Evolutionary conservation across 2,888 invertebrate species (phyloP), one percentile per base, ranked within the genome.

Genomic region (Phyto melanocephala): DNA sequence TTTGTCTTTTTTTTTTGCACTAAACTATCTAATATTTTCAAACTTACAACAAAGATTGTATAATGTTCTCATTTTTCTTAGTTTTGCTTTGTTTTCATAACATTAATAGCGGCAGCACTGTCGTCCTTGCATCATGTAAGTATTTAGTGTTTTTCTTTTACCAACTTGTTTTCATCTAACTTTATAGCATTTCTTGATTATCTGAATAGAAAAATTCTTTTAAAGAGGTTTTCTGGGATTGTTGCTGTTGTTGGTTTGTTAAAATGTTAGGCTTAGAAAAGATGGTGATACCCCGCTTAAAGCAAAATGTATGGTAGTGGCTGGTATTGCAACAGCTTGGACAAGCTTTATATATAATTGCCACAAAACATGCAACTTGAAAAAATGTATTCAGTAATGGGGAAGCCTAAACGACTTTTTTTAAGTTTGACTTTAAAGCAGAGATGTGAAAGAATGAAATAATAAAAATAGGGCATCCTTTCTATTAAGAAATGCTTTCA

Each of bases 311-410:
- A 52, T 65, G 50, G 56, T 65, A 24, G 33, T 50, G 58, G 67
- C 67, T 74, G 60, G 47, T 60, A 58, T 54, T 56, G 63, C 40
- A 63, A 60, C 60, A 54, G 75, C 75, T 74, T 70, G 80, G 77
- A 78, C 77, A 75, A 77, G 71, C 78, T 81, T 81, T 76, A 71
- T 52, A 81, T 84, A 80, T 82, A 82, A 84, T 84, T 84, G 82
- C 82, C 78, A 70, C 50, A 80, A 76, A 80, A 78, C 84, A 84
- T 84, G 84, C 84, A 84, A 84, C 80, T 70, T 52, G 28, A 47
- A 24, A 42, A 60, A 33, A 42, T 11, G 10, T 17, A 6, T 1
- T 20, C 10, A 1, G 13, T 40, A 40, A 11, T 40, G n/a, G n/a
- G 13, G n/a, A 40, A 40, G 6, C 4, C 3, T 40, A 40, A 40